Evolutionary conservation across 1,140 invertebrate genomes (phyloP).

Genomic region (Caenorhabditis elegans): DNA sequence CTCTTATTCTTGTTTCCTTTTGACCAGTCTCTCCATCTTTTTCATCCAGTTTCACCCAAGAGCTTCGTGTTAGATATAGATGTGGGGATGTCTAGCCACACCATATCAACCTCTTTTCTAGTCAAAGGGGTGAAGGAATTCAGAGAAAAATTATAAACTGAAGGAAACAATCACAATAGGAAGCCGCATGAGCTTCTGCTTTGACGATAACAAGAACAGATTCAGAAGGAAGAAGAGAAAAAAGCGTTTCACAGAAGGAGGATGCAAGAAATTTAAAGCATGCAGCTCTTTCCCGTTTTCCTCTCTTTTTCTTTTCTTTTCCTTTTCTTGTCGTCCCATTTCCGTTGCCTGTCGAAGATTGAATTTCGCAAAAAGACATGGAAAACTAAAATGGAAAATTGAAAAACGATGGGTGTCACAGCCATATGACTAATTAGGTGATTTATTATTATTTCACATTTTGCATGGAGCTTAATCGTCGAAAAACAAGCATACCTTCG

Average conservation of each 20-base stretch:
- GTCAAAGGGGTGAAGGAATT: not conserved
- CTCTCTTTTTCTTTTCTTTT: not conserved
- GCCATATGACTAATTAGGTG: not conserved
- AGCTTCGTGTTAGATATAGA: not conserved
- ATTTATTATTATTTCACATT: not conserved
- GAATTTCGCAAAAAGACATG: constrained; percentile 28
- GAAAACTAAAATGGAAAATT: constrained; percentile 24
- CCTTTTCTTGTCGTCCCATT: constrained; percentile 29
- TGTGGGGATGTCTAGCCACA: too few species aligned
- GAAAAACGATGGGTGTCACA: not conserved
- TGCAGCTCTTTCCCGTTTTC: not conserved
- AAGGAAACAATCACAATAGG: too few species aligned
- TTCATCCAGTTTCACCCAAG: not conserved
- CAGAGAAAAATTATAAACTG: too few species aligned
- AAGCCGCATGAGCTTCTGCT: too few species aligned
- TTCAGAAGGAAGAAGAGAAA: not conserved
- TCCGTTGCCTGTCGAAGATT: constrained; percentile 26
- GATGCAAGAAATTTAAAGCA: constrained; percentile 23
- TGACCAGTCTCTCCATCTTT: not conserved
- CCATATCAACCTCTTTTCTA: too few species aligned
- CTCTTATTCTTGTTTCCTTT: not conserved
- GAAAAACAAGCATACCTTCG: too few species aligned
- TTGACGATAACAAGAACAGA: constrained; percentile 30
- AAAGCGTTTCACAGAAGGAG: constrained; percentile 25
- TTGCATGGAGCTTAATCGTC: too few species aligned